Conservation (phyloP, 2,888 invertebrate species). For the Synanthedon tipuliformis region DNA sequence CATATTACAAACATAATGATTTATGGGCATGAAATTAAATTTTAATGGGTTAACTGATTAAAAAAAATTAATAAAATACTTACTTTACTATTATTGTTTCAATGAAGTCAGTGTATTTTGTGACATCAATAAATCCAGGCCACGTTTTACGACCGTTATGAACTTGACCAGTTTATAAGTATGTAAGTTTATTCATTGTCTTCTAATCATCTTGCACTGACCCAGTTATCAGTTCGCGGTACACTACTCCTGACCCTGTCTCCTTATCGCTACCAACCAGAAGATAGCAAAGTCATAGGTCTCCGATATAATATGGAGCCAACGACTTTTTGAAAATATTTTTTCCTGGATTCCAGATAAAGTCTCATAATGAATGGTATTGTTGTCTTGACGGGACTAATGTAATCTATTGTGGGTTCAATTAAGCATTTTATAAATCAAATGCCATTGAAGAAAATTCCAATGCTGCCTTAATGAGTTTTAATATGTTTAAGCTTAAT, state of each 20-base stretch:
- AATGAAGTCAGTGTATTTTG: too few species aligned
- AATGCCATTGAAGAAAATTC: neutral
- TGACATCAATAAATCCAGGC: neutral
- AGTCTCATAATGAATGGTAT: constrained; percentile 24
- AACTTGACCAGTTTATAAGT: constrained; percentile 53
- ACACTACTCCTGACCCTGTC: constrained; percentile 46
- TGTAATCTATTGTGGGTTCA: neutral
- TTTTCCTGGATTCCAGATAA: constrained; percentile 41
- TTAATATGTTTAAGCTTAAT: too few species aligned
- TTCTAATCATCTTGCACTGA: constrained; percentile 37
- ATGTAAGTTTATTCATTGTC: neutral
- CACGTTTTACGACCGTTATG: constrained; percentile 19
- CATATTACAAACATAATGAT: constrained; percentile 6
- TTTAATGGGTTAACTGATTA: neutral
- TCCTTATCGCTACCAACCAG: constrained; percentile 34
- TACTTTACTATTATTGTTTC: neutral
- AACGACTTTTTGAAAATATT: constrained; percentile 57
- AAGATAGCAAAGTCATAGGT: constrained; percentile 42
- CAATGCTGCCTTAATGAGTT: too few species aligned
- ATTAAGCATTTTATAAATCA: neutral
- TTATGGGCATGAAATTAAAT: constrained; percentile 2
- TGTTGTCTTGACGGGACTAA: constrained; percentile 8
- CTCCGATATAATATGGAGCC: constrained; percentile 39
- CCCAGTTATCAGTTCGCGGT: constrained; percentile 44
- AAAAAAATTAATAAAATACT: neutral